Evolutionary conservation across 2,888 invertebrate genomes (phyloP), one percentile per base, ranked within the genome.

Genomic region (Ectropis crepuscularia): DNA sequence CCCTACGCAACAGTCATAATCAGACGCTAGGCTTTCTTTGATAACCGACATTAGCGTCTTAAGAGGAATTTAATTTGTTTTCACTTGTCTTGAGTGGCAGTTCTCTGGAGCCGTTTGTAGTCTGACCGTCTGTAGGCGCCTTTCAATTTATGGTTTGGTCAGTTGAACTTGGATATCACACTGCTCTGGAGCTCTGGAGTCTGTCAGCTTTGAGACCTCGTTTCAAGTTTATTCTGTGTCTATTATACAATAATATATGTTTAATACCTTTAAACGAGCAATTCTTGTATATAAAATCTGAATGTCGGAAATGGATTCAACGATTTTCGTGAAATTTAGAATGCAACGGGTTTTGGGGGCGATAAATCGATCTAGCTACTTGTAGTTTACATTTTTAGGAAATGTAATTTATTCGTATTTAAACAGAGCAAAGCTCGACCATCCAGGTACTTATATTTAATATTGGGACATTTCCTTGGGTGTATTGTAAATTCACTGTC

Each of bases 21-120:
- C 88, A 88, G 85, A 82, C 78, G 85, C 83, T 85, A 87, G 88
- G 85, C 84, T 82, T 88, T 89, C 91, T 90, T 90, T 90, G 90
- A 89, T 89, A 88, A 87, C 83, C 85, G 79, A 85, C 85, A 88
- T 87, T 86, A 85, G 74, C 87, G 82, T 88, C 87, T 89, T 84
- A 75, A 71, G 70, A 70, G 86, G 88, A 90, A 90, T 90, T 90
- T 90, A 90, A 90, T 90, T 90, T 90, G 85, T 83, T 82, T 84
- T 83, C 81, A 81, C 79, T 83, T 80, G 79, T 79, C 82, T 74
- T 74, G 69, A 69, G 57, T 61, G 57, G 54, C 59, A 53, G 71
- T 69, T 62, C 50, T 49, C 57, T 58, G 57, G 49, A 58, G 46
- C 43, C n/a, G 46, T 53, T 63, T 58, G 57, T 51, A 42, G 41